phyloP scores from a whole-genome alignment of 2,888 invertebrate species.

The Vanessa cardui region DNA sequence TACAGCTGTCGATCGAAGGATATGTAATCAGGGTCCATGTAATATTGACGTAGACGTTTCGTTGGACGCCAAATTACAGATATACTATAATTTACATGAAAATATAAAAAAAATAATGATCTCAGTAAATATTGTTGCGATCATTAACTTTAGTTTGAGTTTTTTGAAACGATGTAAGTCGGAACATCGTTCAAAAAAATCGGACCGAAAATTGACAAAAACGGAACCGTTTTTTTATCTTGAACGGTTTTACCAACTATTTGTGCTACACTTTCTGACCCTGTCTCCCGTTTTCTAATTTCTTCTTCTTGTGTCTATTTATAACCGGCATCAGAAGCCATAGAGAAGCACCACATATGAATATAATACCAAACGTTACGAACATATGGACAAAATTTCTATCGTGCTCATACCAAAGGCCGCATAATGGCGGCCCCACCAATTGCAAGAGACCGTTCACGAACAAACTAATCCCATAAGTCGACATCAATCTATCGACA shows the following conservation, averaged over 20 bases:
- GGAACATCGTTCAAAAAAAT: too few relatives aligned
- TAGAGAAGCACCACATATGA: slow-evolving; percentile 87
- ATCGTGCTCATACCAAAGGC: slow-evolving; percentile 85
- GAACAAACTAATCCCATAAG: slow-evolving; percentile 93
- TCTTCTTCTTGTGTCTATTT: slow-evolving; percentile 64
- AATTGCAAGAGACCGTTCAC: slow-evolving; percentile 92
- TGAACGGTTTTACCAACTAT: background rate
- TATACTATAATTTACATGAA: too few relatives aligned
- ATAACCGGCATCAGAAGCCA: slow-evolving; percentile 91
- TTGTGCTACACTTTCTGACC: slow-evolving; percentile 29
- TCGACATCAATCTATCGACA: slow-evolving; percentile 90
- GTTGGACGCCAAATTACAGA: too few relatives aligned
- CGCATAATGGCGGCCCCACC: slow-evolving; percentile 91
- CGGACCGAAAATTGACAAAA: too few relatives aligned
- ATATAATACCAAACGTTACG: slow-evolving; percentile 87
- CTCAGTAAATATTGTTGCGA: too few relatives aligned
- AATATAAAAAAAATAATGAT: too few relatives aligned
- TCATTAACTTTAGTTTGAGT: too few relatives aligned
- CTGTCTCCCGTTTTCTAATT: slow-evolving; percentile 36
- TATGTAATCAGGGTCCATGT: too few relatives aligned
- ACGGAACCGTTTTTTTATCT: background rate
- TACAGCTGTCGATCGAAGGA: too few relatives aligned
- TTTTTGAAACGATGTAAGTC: too few relatives aligned
- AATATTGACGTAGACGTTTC: too few relatives aligned
- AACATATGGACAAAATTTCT: slow-evolving; percentile 88